These are phyloP conservation scores for Tetheella fluctuosa DNA, from an alignment of 2,888 invertebrate genomes.

Conservation along the genomic window DNA sequence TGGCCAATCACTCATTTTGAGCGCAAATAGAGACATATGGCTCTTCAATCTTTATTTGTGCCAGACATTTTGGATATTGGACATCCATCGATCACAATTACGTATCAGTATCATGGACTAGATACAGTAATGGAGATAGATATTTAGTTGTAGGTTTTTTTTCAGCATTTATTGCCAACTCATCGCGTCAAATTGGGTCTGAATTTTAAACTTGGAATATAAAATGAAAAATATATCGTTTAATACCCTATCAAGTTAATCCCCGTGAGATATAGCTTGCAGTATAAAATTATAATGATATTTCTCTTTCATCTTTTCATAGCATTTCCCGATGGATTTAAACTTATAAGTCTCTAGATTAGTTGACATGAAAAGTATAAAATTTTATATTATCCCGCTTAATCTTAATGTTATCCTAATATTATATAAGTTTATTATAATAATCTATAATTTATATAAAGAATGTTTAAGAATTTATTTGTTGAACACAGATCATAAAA, in stretches of 20 bases:
- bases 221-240: slow-evolving; percentile 20
- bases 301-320: slow-evolving; percentile 22
- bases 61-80: slow-evolving; percentile 2
- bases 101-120: neutral
- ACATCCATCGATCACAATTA: slow-evolving; percentile 6
- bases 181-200: no score
- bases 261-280: slow-evolving; percentile 17
- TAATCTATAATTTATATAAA: no score
- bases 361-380: neutral
- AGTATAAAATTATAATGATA: slow-evolving; percentile 33
- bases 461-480: no score
- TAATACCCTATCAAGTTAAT: slow-evolving; percentile 17
- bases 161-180: no score
- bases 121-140: neutral
- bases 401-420: neutral
- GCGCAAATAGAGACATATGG: neutral
- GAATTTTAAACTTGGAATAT: no score
- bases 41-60: slow-evolving; percentile 12
- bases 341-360: neutral
- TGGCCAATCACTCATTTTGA: neutral
- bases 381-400: neutral
- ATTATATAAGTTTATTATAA: no score
- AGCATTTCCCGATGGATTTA: slow-evolving; percentile 17
- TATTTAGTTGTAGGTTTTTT: neutral
- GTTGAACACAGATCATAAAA: no score